Evolutionary conservation across 2,888 invertebrate genomes (phyloP).

Genomic region (Monopis laevigella): DNA sequence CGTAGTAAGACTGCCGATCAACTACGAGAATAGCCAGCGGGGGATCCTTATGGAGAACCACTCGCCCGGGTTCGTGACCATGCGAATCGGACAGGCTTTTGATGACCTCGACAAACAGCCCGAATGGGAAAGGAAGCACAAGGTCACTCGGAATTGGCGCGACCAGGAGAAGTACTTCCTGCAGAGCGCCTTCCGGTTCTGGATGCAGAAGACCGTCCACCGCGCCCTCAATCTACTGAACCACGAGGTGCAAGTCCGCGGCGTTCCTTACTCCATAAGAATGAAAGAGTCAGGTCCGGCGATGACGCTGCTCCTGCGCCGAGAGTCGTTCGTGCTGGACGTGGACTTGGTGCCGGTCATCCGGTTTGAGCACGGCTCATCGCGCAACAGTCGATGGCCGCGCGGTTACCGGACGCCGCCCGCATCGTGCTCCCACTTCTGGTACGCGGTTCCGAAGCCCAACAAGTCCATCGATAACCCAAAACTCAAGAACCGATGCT

Average conservation of each 20-base stretch:
- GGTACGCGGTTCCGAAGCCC: constrained; percentile 60
- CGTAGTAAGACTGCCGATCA: constrained; percentile 51
- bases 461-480: constrained; percentile 27
- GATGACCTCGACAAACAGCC: constrained; percentile 31
- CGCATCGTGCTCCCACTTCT: constrained; percentile 30
- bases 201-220: constrained; percentile 61
- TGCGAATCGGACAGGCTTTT: constrained; percentile 43
- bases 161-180: constrained; percentile 41
- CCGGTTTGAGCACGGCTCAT: constrained; percentile 36
- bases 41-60: constrained; percentile 43
- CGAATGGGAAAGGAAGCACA: constrained; percentile 33
- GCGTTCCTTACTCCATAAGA: constrained; percentile 35
- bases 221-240: constrained; percentile 41
- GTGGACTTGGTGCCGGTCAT: constrained; percentile 65
- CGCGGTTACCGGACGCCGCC: constrained; percentile 29
- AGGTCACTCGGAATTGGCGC: constrained; percentile 40
- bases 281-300: constrained; percentile 56
- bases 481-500: constrained; percentile 32
- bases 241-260: constrained; percentile 26
- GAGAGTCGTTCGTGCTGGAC: constrained; percentile 34
- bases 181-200: constrained; percentile 48
- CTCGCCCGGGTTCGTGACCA: constrained; percentile 50
- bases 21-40: neutral
- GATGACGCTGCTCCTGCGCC: constrained; percentile 52
- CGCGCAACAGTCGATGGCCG: constrained; percentile 38